Evolutionary conservation across 2,888 invertebrate species (phyloP), one percentile per base, ranked within the genome.

Genomic region (Acleris emargana): DNA sequence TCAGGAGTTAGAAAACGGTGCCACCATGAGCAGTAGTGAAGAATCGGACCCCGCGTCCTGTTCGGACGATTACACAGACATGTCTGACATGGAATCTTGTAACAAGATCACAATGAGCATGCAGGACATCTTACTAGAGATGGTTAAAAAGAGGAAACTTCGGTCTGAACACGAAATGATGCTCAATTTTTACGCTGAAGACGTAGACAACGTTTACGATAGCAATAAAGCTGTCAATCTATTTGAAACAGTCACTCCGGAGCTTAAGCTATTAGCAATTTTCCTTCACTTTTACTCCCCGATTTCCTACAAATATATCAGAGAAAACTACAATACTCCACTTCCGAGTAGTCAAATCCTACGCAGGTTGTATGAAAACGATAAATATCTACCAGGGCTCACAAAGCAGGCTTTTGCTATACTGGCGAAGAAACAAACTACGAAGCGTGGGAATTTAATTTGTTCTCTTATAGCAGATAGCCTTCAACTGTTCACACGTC

Each of bases 261-360:
- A 45, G 4, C 45, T 63, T 0, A 57, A 58, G 18, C 5, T 45
- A 22, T 58, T 63, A 11, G 54, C 62, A 1, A 16, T 62, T 18
- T 62, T 49, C 13, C 49, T 62, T 13, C 52, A 62, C 18, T 62
- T 54, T 38, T 62, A 62, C 47, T 53, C 62, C 0, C 62, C 62
- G 16, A 13, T 32, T 22, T 20, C 54, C 22, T 62, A 62, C 20
- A 62, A 62, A 22, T 18, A 62, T 38, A 54, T 54, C 17, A 13
- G 45, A 17, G 38, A 54, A 49, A 62, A 47, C 22, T 62, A 54
- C 22, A 62, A 49, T 16, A 62, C 62, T 20, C 62, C 62, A 9
- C 43, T 62, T 9, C 62, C 62, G 11, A 43, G 18, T 11, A 20
- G 16, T 2, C 20, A 62, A 22, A 38, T 62, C 3, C 22, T 62